These are phyloP conservation scores for Hydroisotoma schaefferi DNA, from an alignment of 2,888 invertebrate genomes.

Conservation along the genomic window DNA sequence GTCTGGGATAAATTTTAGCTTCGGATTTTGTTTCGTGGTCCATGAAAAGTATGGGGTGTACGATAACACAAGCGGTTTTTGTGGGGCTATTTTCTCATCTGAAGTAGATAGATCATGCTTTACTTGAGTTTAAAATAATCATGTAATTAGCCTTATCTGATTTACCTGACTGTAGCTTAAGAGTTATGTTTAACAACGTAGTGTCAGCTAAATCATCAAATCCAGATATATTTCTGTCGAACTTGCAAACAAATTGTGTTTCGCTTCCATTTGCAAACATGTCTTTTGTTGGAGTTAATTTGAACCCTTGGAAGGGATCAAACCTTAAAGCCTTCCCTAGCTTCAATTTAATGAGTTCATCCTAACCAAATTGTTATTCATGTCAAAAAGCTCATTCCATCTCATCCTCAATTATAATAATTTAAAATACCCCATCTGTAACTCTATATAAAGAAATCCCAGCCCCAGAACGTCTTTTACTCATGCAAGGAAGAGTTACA, in stretches of 20 bases:
- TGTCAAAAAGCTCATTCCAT: background rate
- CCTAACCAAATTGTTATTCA: slow-evolving; percentile 1
- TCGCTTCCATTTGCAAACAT: background rate
- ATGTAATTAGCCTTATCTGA: background rate
- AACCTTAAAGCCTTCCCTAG: slow-evolving; percentile 7
- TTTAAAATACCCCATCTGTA: slow-evolving; percentile 3
- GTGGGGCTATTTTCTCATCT: slow-evolving; percentile 38
- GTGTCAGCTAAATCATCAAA: background rate
- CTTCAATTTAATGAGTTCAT: slow-evolving; percentile 2
- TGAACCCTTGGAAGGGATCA: slow-evolving; percentile 18
- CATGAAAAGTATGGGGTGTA: slow-evolving; percentile 37
- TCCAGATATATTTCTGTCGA: background rate
- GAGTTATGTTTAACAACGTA: slow-evolving; percentile 18
- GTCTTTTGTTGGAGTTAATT: slow-evolving; percentile 4
- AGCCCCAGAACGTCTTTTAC: slow-evolving; percentile 16
- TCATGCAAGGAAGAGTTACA: slow-evolving; percentile 28
- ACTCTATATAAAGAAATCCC: slow-evolving; percentile 14
- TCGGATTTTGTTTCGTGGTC: slow-evolving; percentile 31
- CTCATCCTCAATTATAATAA: background rate
- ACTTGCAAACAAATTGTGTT: slow-evolving; percentile 1
- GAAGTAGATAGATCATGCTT: background rate
- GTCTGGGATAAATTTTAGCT: slow-evolving; percentile 20
- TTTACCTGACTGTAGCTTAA: slow-evolving; percentile 26
- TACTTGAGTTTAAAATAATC: background rate
- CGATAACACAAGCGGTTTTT: slow-evolving; percentile 22